Conservation (phyloP, 2,113 vertebrate genomes). For the Chionomys nivalis region DNA sequence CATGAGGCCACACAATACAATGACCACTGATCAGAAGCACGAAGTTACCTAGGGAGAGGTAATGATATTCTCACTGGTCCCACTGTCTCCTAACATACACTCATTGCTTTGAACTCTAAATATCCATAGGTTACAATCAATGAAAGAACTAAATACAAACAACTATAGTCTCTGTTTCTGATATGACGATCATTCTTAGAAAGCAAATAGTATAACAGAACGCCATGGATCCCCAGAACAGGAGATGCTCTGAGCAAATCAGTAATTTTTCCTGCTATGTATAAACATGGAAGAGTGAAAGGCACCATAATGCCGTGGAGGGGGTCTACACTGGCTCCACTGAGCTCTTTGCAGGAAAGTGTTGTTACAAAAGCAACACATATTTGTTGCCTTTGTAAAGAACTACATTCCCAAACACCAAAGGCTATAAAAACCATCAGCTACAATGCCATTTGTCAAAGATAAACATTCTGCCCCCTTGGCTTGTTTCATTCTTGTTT, state of each 20-base stretch:
- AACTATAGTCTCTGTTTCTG: not conserved
- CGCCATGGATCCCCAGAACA: not conserved
- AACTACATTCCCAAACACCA: constrained; percentile 7
- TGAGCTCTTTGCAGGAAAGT: not conserved
- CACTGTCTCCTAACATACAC: not conserved
- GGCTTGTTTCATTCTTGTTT: not conserved
- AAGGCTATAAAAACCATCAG: not conserved
- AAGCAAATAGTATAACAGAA: not conserved
- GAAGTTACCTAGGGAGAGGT: not conserved
- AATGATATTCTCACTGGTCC: not conserved
- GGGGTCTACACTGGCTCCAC: not conserved
- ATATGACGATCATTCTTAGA: not conserved
- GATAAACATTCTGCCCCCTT: not conserved
- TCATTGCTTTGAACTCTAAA: not conserved
- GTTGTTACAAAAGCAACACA: not conserved
- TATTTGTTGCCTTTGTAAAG: not conserved
- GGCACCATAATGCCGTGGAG: not conserved
- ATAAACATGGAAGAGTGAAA: not conserved
- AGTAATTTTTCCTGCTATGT: not conserved
- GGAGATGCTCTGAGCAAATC: not conserved
- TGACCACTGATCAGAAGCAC: not conserved
- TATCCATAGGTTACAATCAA: not conserved
- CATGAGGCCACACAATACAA: accelerated
- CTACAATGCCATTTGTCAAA: not conserved
- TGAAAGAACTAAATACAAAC: not conserved